Conservation (phyloP, 2,113 vertebrate genomes). For the Anoplopoma fimbria region DNA sequence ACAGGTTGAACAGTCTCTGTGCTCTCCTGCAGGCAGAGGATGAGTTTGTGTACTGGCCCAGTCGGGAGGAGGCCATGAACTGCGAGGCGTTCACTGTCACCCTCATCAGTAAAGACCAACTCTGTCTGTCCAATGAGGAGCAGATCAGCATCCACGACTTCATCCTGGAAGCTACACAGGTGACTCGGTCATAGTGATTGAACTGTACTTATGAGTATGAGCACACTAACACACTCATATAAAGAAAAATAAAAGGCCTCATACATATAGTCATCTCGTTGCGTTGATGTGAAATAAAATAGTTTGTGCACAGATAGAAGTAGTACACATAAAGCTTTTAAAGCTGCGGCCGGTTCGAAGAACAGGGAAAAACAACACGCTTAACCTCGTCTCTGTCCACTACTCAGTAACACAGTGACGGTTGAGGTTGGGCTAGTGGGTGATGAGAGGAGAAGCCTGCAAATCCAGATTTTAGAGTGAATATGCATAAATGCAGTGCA, state of each 20-base stretch:
- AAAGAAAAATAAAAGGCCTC: not conserved
- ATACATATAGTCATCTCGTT: not conserved
- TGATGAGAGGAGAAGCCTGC: not conserved
- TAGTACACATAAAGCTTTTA: no score
- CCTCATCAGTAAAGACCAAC: conserved; percentile 94
- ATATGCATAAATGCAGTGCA: not conserved
- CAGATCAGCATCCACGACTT: conserved; percentile 97
- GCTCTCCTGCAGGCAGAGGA: conserved; percentile 88
- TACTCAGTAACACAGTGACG: not conserved
- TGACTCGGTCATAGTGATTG: conserved; percentile 48
- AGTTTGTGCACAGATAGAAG: not conserved
- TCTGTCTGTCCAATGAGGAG: conserved; percentile 95
- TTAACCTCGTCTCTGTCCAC: not conserved
- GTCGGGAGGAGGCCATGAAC: conserved; percentile 96
- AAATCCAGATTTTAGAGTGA: not conserved
- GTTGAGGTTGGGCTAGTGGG: no score
- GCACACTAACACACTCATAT: not conserved
- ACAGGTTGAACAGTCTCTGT: not conserved
- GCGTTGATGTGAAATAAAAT: not conserved
- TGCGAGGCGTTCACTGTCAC: conserved; percentile 97
- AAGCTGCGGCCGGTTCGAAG: no score
- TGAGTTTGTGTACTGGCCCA: conserved; percentile 97
- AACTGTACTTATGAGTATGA: not conserved
- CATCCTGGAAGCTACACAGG: conserved; percentile 97
- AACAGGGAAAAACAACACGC: no score